Evolutionary conservation across 2,113 vertebrate genomes (phyloP), one percentile per base, ranked within the genome.

Genomic region (Laticauda laticaudata): DNA sequence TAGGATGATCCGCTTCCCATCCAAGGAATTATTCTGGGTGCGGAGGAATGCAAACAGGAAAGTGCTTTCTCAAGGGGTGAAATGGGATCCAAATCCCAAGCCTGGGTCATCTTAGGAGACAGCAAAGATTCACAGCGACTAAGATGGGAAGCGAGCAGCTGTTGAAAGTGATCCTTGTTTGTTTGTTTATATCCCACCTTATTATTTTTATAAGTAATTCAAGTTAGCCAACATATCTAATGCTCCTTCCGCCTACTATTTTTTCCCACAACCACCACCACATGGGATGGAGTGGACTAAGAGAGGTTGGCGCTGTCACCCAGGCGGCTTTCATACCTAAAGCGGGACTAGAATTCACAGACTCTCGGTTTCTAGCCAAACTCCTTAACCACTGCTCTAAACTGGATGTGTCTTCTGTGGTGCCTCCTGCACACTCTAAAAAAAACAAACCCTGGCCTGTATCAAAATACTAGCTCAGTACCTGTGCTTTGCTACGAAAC

Each of bases 11-110:
- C 20, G 15, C 24, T n/a, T 89, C 86, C 85, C 34, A 87, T 24
- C 59, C 64, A 34, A 48, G 61, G 57, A 6, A 87, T 90, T 93
- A 85, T 91, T 91, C 34, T 75, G 34, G 64, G 87, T 26, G 9
- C 90, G 29, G 39, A 21, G 61, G 86, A 91, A 91, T 93, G 90
- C 34, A 93, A 93, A 91, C 90, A 91, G 64, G 93, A 88, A 91
- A n/a, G 8, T 12, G n/a, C 8, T n/a, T 23, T 24, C 88, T 86
- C 55, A 39, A 26, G 92, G 55, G 88, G n/a, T 26, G 92, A 90
- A 93, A 93, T 12, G 20, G 3, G 55, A 93, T 93, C 92, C 75
- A 39, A 90, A 64, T 93, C 88, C 75, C 88, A 39, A 34, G 43
- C 26, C 59, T 4, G 45, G 92, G 92, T 93, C 88, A 93, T 55